A percentile compares a stretch with the other conserved stretches of the same genome.
These are phyloP conservation scores for Crypturellus undulatus DNA, from an alignment of 2,113 vertebrate genomes.

Conservation along the genomic window DNA sequence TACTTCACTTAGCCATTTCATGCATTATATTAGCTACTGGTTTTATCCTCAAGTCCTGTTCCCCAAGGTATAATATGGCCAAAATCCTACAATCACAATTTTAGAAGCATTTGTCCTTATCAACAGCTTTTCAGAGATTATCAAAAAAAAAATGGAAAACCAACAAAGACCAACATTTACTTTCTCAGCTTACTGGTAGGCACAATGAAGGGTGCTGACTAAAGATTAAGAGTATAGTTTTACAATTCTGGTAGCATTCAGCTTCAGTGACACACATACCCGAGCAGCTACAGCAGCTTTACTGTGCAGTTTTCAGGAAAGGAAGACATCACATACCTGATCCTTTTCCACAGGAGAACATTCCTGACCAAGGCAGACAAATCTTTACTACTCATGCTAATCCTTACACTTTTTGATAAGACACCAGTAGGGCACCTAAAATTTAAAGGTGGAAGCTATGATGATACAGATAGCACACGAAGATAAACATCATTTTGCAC, in stretches of 20 bases:
- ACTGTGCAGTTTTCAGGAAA: background rate
- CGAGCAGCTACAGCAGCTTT: background rate
- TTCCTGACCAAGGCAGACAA: background rate
- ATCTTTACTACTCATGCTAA: background rate
- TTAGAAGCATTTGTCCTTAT: background rate
- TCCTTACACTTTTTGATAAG: background rate
- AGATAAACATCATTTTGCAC: background rate
- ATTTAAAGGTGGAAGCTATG: background rate
- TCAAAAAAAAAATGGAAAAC: background rate
- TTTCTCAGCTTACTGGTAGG: background rate
- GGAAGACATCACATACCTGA: background rate
- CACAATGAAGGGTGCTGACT: background rate
- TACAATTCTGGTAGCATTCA: background rate
- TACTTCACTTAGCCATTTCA: background rate
- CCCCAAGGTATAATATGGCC: background rate
- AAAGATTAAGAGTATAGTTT: background rate
- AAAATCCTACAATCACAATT: background rate
- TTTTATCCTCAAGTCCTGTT: background rate
- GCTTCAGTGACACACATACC: background rate
- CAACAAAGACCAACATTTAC: background rate
- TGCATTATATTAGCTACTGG: background rate
- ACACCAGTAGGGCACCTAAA: background rate
- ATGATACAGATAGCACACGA: background rate
- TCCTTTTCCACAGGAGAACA: background rate
- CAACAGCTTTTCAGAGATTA: background rate